Conservation (phyloP, 2,888 invertebrate species). For the Tenthredo livida region DNA sequence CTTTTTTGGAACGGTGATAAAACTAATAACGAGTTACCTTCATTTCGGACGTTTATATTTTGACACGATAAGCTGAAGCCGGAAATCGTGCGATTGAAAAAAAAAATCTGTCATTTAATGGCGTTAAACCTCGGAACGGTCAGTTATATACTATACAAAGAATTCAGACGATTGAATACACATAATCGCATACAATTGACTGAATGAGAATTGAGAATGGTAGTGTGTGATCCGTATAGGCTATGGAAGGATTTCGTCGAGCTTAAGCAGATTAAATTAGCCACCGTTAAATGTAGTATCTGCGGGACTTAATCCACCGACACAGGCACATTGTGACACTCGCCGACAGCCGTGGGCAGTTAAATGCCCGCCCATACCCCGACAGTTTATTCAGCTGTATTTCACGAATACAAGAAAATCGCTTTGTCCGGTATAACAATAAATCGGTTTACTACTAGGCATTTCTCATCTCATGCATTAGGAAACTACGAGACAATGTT, state of each 20-base stretch:
- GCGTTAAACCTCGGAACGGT: background rate
- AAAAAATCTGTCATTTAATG: background rate
- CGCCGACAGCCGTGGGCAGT: constrained; percentile 51
- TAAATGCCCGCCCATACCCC: constrained; percentile 33
- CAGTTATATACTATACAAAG: background rate
- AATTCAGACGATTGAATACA: background rate
- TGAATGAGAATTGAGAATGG: constrained; percentile 32
- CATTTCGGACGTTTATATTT: background rate
- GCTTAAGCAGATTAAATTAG: constrained; percentile 71
- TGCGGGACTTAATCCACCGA: constrained; percentile 48
- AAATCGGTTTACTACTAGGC: constrained; percentile 23
- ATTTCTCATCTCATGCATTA: constrained; percentile 18
- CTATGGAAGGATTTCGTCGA: constrained; percentile 59
- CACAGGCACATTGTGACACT: constrained; percentile 48
- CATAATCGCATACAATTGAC: constrained; percentile 33
- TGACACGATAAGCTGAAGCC: background rate
- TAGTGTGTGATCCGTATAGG: background rate
- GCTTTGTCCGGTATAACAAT: constrained; percentile 25
- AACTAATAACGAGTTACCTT: background rate
- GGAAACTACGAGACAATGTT: background rate
- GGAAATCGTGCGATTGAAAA: constrained; percentile 8
- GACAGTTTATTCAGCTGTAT: constrained; percentile 32
- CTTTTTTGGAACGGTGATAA: background rate
- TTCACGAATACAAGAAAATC: constrained; percentile 24
- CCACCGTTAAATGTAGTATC: constrained; percentile 56